Conservation (phyloP, 2,797 vertebrate genomes). For the Picus viridis region DNA sequence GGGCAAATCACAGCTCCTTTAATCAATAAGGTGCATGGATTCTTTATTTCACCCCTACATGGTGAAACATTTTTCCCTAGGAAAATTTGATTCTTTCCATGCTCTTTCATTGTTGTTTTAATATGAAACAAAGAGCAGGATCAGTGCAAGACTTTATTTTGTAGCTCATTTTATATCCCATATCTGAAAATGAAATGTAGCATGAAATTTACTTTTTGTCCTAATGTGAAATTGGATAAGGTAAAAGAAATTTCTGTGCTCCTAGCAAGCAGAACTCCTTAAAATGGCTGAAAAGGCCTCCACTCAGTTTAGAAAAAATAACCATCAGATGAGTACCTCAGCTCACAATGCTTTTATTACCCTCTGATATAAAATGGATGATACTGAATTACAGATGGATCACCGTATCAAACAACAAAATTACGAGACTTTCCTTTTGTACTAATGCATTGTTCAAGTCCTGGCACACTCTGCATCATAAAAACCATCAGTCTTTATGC, state of each 20-base stretch:
- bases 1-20: not conserved
- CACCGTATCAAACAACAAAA: slow-evolving; percentile 22
- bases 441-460: slow-evolving; percentile 47
- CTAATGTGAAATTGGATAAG: slow-evolving; percentile 57
- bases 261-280: not conserved
- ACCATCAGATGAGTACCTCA: slow-evolving; percentile 7
- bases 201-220: slow-evolving; percentile 36
- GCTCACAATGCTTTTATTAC: slow-evolving; percentile 33
- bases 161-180: slow-evolving; percentile 23
- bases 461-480: not conserved
- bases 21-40: not conserved
- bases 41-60: not conserved
- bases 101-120: not conserved
- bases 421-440: slow-evolving; percentile 23
- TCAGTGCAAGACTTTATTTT: not conserved
- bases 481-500: not conserved
- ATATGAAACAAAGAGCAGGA: not conserved
- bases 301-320: not conserved
- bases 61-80: not conserved
- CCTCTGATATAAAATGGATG: slow-evolving; percentile 17
- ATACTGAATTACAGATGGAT: slow-evolving; percentile 59
- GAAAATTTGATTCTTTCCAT: not conserved
- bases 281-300: not conserved
- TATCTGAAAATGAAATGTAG: slow-evolving; percentile 35
- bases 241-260: slow-evolving; percentile 25